Evolutionary conservation across 2,888 invertebrate species (phyloP).

Genomic region (Elaeidobius kamerunicus): DNA sequence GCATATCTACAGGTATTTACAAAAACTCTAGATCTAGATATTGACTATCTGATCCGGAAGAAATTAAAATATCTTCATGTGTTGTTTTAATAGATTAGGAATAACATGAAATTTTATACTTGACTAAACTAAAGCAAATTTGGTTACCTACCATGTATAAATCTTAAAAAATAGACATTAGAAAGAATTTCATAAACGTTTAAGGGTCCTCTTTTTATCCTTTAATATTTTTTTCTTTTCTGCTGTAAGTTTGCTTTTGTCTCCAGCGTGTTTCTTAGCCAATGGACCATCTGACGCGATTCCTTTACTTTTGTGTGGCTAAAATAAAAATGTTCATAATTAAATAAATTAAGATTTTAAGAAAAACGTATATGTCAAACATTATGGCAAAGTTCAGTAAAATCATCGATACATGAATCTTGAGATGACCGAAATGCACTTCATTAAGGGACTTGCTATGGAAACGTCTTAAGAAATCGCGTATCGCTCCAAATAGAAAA

Average conservation of each 20-base stretch:
- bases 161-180: conserved; percentile 3
- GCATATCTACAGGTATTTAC: not conserved
- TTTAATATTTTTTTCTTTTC: conserved; percentile 73
- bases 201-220: conserved; percentile 82
- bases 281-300: conserved; percentile 62
- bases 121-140: conserved; percentile 7
- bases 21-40: not conserved
- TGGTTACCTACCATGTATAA: conserved; percentile 2
- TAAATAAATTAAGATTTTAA: too few species aligned
- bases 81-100: too few species aligned
- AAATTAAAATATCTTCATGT: too few species aligned
- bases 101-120: not conserved
- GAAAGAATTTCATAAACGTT: conserved; percentile 67
- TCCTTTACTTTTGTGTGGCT: conserved; percentile 55
- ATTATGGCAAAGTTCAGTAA: too few species aligned
- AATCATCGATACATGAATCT: too few species aligned
- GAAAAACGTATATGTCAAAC: too few species aligned
- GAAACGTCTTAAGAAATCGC: too few species aligned
- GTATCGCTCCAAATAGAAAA: too few species aligned
- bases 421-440: too few species aligned
- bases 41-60: too few species aligned
- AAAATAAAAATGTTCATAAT: conserved; percentile 35
- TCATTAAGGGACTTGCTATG: too few species aligned
- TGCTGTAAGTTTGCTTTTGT: conserved; percentile 64
- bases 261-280: conserved; percentile 83